Base-by-base conservation (phyloP, 1,140 invertebrate genomes). In the Lepidurus apus region DNA sequence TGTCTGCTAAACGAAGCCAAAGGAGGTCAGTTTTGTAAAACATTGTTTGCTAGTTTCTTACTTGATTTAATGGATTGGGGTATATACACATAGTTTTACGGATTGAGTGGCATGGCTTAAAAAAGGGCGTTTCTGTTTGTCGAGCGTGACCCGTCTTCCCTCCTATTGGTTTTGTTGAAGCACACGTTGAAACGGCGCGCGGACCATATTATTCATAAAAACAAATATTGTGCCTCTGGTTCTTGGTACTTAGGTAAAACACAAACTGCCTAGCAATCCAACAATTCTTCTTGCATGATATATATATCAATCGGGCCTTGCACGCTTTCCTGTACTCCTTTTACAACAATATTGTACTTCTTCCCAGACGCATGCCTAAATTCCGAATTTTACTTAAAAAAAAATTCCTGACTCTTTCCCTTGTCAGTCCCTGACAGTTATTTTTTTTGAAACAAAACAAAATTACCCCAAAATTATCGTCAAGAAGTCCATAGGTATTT, bases 1-100 rank as follows among this genome's bases (percentile, higher is more conserved):
- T 65, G 17, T 13, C n/a, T 65, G 53, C n/a, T 65, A 65, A 21
- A n/a, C 5, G 21, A 47, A 65, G 53, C 53, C 53, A 65, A 77
- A 77, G 65, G 43, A 53, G 76, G 76, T 45, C 43, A 42, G 45
- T 77, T 77, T 26, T 77, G 43, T 65, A 21, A 65, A 65, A 65
- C 8, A 7, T 9, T 13, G 47, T 11, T 13, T 21, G 21, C 13
- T 17, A 21, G 21, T 7, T 65, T 65, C 13, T 65, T n/a, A 65
- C 53, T 65, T 65, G 8, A n/a, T 65, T 65, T 9, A n/a, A 17
- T 65, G 34, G 34, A 34, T 34, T 34, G 34, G 34, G 34, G 34
- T 34, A 7, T 65, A 21, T 17, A 17, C 21, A 7, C 7, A 21
- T 21, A 17, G 53, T 65, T 21, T 65, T 21, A 65, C 53, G 21